Evolutionary conservation across 2,797 vertebrate species (phyloP), one percentile per base, ranked within the genome.

Genomic region (Darevskia mixta): DNA sequence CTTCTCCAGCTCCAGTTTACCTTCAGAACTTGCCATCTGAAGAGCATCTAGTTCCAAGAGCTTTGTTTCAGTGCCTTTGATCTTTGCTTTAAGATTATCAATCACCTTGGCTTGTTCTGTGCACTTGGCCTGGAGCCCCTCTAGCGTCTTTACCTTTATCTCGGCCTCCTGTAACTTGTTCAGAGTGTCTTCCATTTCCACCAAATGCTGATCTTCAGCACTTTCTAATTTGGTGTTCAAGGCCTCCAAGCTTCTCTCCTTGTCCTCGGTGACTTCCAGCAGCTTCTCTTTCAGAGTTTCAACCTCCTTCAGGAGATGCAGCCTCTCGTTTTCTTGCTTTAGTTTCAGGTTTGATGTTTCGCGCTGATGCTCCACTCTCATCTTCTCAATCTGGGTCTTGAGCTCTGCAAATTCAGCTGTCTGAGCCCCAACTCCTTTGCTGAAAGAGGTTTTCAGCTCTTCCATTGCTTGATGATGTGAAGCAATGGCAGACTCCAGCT

Each of bases 101-200:
- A 98, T 96, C 87, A 94, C 91, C 92, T 97, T 94, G 91, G 94
- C 96, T 94, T 98, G 97, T 88, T 98, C 97, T 87, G 7, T 95
- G 90, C 95, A 95, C 83, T 92, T 94, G 82, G 85, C 93, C 95
- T 97, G 97, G 45, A 97, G 96, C 79, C 96, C 97, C 96, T 99
- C 98, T 86, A 99, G 97, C 93, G 98, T 98, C 92, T 99, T 99
- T 95, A 99, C 97, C 96, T 98, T 98, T 89, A 97, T 91, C 93
- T 99, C 98, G 1, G 98, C 97, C 88, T 97, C 96, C 95, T 99
- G 98, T 32, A 99, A 96, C 93, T 99, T 99, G 94, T 97, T 98
- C 89, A 99, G 96, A 27, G 98, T 95, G 66, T 99, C 99, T 95
- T 99, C 99, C 98, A 99, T 98, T 95, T 99, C 99, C 86, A 99